A percentile compares a stretch with the other conserved stretches of the same genome.
These are phyloP conservation scores for Microcebus griseorufus DNA, from an alignment of 2,113 vertebrate species.

Conservation along the genomic window DNA sequence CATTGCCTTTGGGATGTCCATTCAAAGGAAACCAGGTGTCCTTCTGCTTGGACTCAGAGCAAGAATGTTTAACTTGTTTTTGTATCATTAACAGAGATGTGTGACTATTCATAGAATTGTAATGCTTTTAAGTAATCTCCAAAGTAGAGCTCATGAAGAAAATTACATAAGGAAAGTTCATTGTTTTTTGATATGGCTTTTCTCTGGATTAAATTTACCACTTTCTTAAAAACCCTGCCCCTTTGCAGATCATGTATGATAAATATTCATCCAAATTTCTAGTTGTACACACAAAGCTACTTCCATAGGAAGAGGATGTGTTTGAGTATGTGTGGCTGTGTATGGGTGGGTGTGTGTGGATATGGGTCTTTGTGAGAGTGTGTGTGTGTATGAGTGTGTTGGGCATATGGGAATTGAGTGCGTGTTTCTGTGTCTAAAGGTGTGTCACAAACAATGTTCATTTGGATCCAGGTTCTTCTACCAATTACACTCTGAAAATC, in stretches of 20 bases:
- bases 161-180: not conserved
- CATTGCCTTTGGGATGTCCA: not conserved
- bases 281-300: not conserved
- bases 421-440: not conserved
- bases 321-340: too few species aligned
- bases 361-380: too few species aligned
- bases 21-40: not conserved
- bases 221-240: not conserved
- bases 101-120: not conserved
- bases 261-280: not conserved
- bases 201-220: slow-evolving; percentile 2
- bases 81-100: not conserved
- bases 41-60: not conserved
- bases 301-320: not conserved
- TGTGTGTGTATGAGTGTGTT: too few species aligned
- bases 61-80: not conserved
- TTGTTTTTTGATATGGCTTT: not conserved
- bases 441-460: not conserved
- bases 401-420: too few species aligned
- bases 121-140: not conserved
- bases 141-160: not conserved
- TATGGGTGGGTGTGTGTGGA: too few species aligned
- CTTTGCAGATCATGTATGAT: not conserved
- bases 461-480: not conserved
- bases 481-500: not conserved